Conservation (phyloP, 92 coral and sea anemone genomes). For the Palythoa caribaeorum region DNA sequence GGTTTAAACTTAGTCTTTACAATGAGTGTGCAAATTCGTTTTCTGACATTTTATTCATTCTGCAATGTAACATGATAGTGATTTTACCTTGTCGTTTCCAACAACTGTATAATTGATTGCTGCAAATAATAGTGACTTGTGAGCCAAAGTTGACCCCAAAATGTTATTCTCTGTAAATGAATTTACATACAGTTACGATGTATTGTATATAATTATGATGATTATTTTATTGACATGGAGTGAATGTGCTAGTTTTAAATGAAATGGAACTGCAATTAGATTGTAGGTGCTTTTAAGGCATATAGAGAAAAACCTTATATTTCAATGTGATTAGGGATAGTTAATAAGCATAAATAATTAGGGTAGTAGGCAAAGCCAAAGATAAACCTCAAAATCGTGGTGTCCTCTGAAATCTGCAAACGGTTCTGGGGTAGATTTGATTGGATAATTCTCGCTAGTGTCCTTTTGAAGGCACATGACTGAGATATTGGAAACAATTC, state of each 20-base stretch:
- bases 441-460: not conserved
- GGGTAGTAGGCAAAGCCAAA: not conserved
- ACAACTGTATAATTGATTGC: not conserved
- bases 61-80: not conserved
- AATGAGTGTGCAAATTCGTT: not conserved
- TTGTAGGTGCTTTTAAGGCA: not conserved
- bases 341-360: not conserved
- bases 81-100: not conserved
- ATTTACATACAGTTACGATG: constrained; percentile 12
- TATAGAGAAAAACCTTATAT: constrained; percentile 11
- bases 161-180: constrained; percentile 3
- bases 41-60: not conserved
- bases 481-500: too few species aligned
- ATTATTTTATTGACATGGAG: constrained; percentile 36
- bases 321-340: not conserved
- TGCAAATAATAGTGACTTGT: constrained; percentile 11
- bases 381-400: not conserved
- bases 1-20: not conserved
- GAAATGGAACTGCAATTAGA: constrained; percentile 8
- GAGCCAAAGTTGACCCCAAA: not conserved
- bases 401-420: constrained; percentile 6
- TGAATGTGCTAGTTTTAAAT: constrained; percentile 31
- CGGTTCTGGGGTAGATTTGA: not conserved
- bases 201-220: constrained; percentile 34
- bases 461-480: not conserved